Evolutionary conservation across 2,113 vertebrate species (phyloP).

Genomic region (Semnornis frantzii): DNA sequence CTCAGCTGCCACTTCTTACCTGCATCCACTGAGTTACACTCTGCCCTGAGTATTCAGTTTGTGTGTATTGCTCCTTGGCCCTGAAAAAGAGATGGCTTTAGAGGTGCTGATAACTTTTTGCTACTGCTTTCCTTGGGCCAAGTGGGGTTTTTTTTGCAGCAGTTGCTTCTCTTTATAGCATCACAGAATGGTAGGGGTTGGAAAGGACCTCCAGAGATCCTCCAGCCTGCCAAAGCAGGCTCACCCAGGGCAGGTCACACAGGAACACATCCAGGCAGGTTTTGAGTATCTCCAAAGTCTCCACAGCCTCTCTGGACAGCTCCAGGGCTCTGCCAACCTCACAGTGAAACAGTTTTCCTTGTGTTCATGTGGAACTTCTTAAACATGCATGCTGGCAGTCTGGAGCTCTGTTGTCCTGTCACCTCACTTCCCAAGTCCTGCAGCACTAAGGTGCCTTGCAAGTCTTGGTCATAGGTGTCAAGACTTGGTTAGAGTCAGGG

Average conservation of each 20-base stretch:
- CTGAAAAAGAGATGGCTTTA: not conserved
- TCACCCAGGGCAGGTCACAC: too few relatives aligned
- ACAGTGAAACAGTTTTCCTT: too few relatives aligned
- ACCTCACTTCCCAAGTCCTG: not conserved
- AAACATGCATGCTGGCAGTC: accelerated
- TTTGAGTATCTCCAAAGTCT: too few relatives aligned
- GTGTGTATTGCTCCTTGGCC: not conserved
- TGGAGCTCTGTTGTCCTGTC: too few relatives aligned
- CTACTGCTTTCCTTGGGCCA: not conserved
- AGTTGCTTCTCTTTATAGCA: not conserved
- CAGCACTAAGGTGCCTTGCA: not conserved
- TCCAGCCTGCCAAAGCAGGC: too few relatives aligned
- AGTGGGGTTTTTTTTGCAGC: not conserved
- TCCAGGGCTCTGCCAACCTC: too few relatives aligned
- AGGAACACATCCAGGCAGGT: too few relatives aligned
- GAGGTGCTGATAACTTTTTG: not conserved
- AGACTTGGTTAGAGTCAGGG: accelerated
- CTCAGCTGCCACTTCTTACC: not conserved
- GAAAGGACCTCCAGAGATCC: too few relatives aligned
- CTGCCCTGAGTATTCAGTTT: not conserved
- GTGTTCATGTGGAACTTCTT: too few relatives aligned
- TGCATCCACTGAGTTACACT: not conserved
- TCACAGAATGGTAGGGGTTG: too few relatives aligned
- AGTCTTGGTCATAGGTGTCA: not conserved
- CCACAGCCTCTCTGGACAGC: too few relatives aligned